phyloP scores from a whole-genome alignment of 2,888 invertebrate genomes.

The Cosmorhoe ocellata region DNA sequence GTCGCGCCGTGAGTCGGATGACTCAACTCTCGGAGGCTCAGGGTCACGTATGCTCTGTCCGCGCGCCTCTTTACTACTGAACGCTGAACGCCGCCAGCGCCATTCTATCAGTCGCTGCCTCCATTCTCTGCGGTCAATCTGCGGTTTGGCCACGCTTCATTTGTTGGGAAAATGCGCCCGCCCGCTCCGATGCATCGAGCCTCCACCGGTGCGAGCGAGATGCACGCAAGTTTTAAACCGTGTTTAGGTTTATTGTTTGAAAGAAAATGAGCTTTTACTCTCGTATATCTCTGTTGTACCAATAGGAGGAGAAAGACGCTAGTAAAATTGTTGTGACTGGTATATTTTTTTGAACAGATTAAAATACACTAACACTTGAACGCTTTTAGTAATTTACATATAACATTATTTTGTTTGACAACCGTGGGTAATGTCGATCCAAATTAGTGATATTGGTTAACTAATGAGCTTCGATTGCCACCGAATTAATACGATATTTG shows the following conservation, averaged over 20 bases:
- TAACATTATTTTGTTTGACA: slow-evolving; percentile 32
- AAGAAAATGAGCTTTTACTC: slow-evolving; percentile 78
- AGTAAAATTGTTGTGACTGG: not conserved
- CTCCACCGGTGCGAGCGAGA: slow-evolving; percentile 54
- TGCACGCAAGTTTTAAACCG: slow-evolving; percentile 69
- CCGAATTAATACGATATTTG: slow-evolving; percentile 42
- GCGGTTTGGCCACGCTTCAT: slow-evolving; percentile 83
- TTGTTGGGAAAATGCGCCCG: slow-evolving; percentile 80
- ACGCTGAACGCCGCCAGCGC: slow-evolving; percentile 55
- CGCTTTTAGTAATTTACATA: slow-evolving; percentile 29
- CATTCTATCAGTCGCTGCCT: slow-evolving; percentile 82
- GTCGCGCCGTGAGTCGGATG: slow-evolving; percentile 37
- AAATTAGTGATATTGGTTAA: slow-evolving; percentile 51
- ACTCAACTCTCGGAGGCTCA: slow-evolving; percentile 49
- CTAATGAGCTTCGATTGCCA: slow-evolving; percentile 50
- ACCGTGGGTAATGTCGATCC: slow-evolving; percentile 38
- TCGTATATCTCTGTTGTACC: slow-evolving; percentile 44
- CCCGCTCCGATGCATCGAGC: slow-evolving; percentile 43
- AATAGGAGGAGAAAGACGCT: not conserved
- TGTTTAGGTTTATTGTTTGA: slow-evolving; percentile 76
- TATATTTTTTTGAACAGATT: not conserved
- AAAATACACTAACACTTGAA: slow-evolving; percentile 10
- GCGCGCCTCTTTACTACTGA: slow-evolving; percentile 76
- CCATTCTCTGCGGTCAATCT: slow-evolving; percentile 83
- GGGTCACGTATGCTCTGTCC: slow-evolving; percentile 63